Evolutionary conservation across 2,888 invertebrate genomes (phyloP), one percentile per base, ranked within the genome.

Genomic region (Thymelicus sylvestris): DNA sequence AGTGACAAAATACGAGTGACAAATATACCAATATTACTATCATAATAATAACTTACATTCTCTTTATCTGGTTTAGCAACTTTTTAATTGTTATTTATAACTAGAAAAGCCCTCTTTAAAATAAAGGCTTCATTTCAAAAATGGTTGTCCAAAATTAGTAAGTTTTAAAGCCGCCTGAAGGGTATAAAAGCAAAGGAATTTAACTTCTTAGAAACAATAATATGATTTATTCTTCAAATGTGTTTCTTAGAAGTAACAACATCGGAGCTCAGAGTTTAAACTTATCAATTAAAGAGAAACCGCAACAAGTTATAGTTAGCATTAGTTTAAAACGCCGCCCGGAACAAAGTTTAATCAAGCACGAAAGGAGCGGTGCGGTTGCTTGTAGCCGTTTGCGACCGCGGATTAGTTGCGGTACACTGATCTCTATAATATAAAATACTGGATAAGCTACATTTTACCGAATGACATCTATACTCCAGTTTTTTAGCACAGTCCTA

Each of bases 321-420:
- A 64, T 69, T 69, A 64, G 63, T 69, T 64, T 64, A 12, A 48
- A 69, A 31, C 64, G 48, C 59, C 61, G 39, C 62, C 68, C 57
- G 59, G 63, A 64, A 69, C 64, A 69, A 69, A 69, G 64, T 69
- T 69, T 64, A 64, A 64, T 69, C 64, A 64, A 69, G 59, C 50
- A 64, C 48, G 50, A 68, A 62, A 64, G 59, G n/a, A 64, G 57
- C 57, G 44, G 57, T 38, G 57, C 63, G 15, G 55, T 62, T 47
- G n/a, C 48, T 47, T 47, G 66, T 59, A 47, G 63, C 68, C 63
- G 68, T 57, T 62, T 44, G 62, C 62, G 55, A 57, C 55, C 68
- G 47, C 68, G 63, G 47, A 63, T 68, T 68, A 57, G 63, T 38
- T 24, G 50, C 7, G 15, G 15, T 3, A 55, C 55, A 55, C 10